phyloP scores from a whole-genome alignment of 2,888 invertebrate species.

The Ichneumoninae sp. region DNA sequence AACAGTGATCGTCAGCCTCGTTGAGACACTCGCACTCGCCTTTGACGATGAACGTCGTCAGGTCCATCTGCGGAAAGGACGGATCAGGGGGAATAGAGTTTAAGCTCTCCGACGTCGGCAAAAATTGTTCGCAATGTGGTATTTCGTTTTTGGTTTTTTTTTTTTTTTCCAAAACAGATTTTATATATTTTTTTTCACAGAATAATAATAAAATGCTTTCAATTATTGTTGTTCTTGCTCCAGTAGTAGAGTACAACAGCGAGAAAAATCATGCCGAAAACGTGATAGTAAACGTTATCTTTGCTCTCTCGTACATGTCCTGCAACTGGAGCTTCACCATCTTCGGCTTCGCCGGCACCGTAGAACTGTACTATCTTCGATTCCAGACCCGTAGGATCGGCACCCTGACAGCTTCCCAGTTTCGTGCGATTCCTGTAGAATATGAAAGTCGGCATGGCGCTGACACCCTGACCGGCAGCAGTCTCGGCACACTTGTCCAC shows the following conservation, averaged over 20 bases:
- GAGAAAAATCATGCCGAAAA: slow-evolving; percentile 80
- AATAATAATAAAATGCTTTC: slow-evolving; percentile 37
- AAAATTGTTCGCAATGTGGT: not conserved
- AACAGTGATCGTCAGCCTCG: slow-evolving; percentile 96
- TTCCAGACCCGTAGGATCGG: slow-evolving; percentile 93
- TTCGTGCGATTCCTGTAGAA: slow-evolving; percentile 96
- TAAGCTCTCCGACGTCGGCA: not conserved
- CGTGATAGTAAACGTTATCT: slow-evolving; percentile 79
- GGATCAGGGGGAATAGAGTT: slow-evolving; percentile 24
- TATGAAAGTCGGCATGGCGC: slow-evolving; percentile 99
- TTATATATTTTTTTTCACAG: not conserved
- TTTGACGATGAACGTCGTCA: slow-evolving; percentile 93
- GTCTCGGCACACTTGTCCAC: slow-evolving; percentile 97
- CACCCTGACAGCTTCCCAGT: slow-evolving; percentile 95
- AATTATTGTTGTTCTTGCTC: slow-evolving; percentile 75
- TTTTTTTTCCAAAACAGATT: not conserved
- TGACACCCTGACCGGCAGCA: slow-evolving; percentile 94
- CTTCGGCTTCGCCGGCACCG: slow-evolving; percentile 87
- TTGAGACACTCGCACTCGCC: slow-evolving; percentile 97
- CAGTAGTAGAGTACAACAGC: slow-evolving; percentile 78
- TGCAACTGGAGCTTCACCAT: slow-evolving; percentile 89
- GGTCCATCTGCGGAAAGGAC: slow-evolving; percentile 91
- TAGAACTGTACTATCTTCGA: slow-evolving; percentile 95
- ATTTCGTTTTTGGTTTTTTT: not conserved
- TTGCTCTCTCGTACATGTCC: slow-evolving; percentile 90